Evolutionary conservation across 92 coral and sea anemone species (phyloP), one percentile per base, ranked within the genome.

Genomic region (Epizoanthus scotinus): DNA sequence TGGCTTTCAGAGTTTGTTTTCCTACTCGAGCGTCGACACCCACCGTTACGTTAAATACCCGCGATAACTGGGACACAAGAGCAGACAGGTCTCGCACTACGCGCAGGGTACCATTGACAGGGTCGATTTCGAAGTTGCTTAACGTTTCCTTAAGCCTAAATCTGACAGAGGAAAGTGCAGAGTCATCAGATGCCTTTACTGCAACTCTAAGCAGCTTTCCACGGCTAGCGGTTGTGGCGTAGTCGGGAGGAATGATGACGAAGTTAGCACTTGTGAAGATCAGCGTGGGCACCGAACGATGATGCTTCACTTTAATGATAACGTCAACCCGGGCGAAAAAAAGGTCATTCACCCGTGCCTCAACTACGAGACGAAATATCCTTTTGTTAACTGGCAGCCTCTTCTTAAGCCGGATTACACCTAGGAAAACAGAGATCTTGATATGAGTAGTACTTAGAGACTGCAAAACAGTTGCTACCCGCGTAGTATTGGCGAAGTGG

Each of bases 291-390:
- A 42, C 77, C 14, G 57, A 28, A 8, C 52, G 25, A 36, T 29
- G 64, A 20, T n/a, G 71, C 61, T 28, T 47, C 0, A 93, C 92
- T 55, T 87, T 89, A 38, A 96, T 60, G 6, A 52, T 67, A 20
- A 91, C 97, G 21, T 74, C 68, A 73, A 75, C 90, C 28, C 63
- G 69, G 8, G 89, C 87, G 34, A 61, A 81, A 20, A 86, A 84
- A 42, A 86, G 78, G 70, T 89, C 84, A 57, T 89, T 82, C 21
- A 89, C 67, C 21, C 92, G 90, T 6, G 98, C 99, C 80, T 89
- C 84, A 3, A 96, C 87, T 24, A 64, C 47, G 40, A 96, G 73
- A 17, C 93, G 91, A 71, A 91, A 91, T 0, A 79, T 31, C 14
- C 49, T 47, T 50, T 54, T 65, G 0, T 81, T 80, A 29, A 70